Base-by-base conservation (phyloP, 2,797 vertebrate genomes). In the Falco biarmicus region DNA sequence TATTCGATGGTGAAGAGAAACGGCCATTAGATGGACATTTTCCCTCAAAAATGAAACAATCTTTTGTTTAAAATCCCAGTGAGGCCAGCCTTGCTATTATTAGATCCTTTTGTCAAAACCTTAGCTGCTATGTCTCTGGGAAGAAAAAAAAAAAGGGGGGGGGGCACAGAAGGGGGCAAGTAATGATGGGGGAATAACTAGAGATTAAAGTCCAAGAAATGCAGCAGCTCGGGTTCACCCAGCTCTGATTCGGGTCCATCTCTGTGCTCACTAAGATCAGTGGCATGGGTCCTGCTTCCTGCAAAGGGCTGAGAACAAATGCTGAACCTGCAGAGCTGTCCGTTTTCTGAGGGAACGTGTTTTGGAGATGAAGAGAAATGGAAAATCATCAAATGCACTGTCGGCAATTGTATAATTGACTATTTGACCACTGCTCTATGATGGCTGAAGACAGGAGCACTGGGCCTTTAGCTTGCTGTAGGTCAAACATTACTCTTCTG, bases 291-390 rank as follows among this genome's bases (percentile, higher is more conserved):
- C 63, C 81, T 37, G 34, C 37, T 66, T 60, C 43, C 47, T 78
- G 76, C 66, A 26, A 80, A 91, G 41, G 43, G 64, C 56, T 31
- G 59, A 76, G 59, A 64, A 68, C 8, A 9, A 71, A 41, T 74
- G 20, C 34, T 28, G 45, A 79, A 45, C 64, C 45, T 28, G 6
- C 32, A 57, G 75, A 41, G 57, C 59, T 75, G 51, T n/a, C 93
- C 74, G 31, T 65, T 92, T 77, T 51, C 59, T 90, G 59, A 79
- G 66, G 59, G 61, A 66, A 31, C 9, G 1, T 59, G 29, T 66
- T 94, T 91, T 91, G 59, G 87, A 88, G 28, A 48, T 37, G 45
- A 53, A 87, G 26, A 90, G 65, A 63, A 60, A 77, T 81, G 92
- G 91, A 83, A 87, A 84, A 19, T 14, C 64, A 68, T 79, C 92